phyloP scores from a whole-genome alignment of 1,140 invertebrate species.

The Apis florea region DNA sequence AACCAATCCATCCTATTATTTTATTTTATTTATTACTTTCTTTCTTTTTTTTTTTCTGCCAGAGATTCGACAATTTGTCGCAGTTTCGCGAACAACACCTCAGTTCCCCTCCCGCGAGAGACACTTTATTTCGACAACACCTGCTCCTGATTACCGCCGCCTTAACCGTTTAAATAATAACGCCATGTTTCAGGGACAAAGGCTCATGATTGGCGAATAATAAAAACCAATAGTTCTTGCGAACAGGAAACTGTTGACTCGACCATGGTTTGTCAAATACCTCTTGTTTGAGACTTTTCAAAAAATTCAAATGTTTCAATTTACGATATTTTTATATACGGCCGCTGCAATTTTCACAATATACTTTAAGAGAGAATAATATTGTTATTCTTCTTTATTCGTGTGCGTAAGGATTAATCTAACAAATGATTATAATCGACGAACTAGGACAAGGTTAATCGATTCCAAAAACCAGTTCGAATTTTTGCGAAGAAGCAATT shows the following conservation, averaged over 20 bases:
- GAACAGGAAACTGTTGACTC: not conserved
- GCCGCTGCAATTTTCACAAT: too few relatives aligned
- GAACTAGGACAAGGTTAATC: constrained; percentile 1
- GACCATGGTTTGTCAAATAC: too few relatives aligned
- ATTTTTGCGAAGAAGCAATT: too few relatives aligned
- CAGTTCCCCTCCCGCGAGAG: too few relatives aligned
- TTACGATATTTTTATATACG: not conserved
- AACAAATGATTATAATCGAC: not conserved
- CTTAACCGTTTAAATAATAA: not conserved
- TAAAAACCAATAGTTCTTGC: not conserved
- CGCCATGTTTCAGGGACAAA: not conserved
- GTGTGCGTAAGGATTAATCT: not conserved
- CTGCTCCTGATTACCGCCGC: not conserved
- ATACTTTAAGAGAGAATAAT: not conserved
- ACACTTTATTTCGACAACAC: constrained; percentile 22
- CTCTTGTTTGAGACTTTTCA: too few relatives aligned
- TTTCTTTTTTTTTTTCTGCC: too few relatives aligned
- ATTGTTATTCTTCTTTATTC: not conserved
- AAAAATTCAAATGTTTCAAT: too few relatives aligned
- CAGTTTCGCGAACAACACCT: not conserved
- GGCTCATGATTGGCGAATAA: too few relatives aligned
- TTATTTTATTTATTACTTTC: too few relatives aligned
- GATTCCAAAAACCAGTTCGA: too few relatives aligned
- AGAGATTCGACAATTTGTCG: not conserved
- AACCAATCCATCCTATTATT: not conserved